These are phyloP conservation scores for Phycodurus eques DNA, from an alignment of 2,113 vertebrate species.

Conservation along the genomic window DNA sequence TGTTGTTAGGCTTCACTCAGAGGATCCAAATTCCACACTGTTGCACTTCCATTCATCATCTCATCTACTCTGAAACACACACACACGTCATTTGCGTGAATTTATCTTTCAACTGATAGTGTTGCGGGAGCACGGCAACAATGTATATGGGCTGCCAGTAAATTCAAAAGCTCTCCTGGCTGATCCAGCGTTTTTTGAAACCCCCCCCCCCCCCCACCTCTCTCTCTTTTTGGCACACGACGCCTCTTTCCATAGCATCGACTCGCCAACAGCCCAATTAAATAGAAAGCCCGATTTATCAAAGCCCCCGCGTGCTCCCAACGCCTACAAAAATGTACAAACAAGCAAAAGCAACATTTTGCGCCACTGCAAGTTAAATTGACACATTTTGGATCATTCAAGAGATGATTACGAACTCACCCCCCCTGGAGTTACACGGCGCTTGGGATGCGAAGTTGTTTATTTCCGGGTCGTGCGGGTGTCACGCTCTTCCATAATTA, in stretches of 20 bases:
- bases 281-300: constrained; percentile 68
- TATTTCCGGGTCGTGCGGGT: constrained; percentile 23
- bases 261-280: constrained; percentile 66
- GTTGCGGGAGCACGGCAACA: constrained; percentile 21
- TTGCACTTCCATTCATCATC: constrained; percentile 9
- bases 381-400: background rate
- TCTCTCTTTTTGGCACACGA: constrained; percentile 48
- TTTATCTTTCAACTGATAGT: constrained; percentile 27
- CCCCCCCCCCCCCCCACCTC: too few relatives aligned
- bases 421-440: background rate
- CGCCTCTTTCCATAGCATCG: constrained; percentile 43
- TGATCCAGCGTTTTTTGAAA: constrained; percentile 49
- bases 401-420: constrained; percentile 47
- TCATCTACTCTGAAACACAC: background rate
- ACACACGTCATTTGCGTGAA: constrained; percentile 7
- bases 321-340: constrained; percentile 25
- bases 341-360: constrained; percentile 18
- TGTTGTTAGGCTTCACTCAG: background rate
- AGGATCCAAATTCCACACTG: background rate
- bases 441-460: constrained; percentile 39
- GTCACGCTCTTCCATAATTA: constrained; percentile 16
- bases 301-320: constrained; percentile 34
- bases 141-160: constrained; percentile 23
- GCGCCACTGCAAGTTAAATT: constrained; percentile 5
- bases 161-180: constrained; percentile 38